A percentile compares a stretch with the other conserved stretches of the same genome.
Evolutionary conservation across 2,888 invertebrate genomes (phyloP).

Genomic region (Doris montereyensis): DNA sequence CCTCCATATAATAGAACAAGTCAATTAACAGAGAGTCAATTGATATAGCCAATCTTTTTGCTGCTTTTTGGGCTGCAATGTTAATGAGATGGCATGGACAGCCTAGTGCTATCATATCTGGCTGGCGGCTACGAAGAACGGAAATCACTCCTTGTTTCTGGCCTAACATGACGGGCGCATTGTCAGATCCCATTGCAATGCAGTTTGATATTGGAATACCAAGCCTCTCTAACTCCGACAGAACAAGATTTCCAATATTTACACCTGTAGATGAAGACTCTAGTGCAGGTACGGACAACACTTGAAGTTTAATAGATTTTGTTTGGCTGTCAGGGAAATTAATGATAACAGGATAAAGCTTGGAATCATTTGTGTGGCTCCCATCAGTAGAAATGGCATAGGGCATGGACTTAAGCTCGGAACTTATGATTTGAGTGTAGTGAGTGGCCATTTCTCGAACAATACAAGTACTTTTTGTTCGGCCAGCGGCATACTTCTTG

Average conservation of each 20-base stretch:
- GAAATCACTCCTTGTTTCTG: not conserved
- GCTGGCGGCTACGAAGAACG: not conserved
- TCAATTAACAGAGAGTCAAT: no score
- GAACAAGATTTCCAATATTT: no score
- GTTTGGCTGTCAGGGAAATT: not conserved
- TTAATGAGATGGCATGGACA: no score
- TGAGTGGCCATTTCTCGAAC: not conserved
- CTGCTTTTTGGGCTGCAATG: not conserved
- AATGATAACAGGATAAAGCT: slow-evolving; percentile 13
- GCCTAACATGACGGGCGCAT: no score
- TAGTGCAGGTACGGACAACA: slow-evolving; percentile 2
- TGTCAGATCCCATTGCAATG: no score
- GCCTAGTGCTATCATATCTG: not conserved
- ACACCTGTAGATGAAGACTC: slow-evolving; percentile 7
- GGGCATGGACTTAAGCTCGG: not conserved
- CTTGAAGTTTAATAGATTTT: not conserved
- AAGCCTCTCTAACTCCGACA: no score
- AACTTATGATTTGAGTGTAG: not conserved
- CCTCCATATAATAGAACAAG: no score
- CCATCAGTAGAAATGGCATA: not conserved
- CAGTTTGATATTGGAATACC: no score
- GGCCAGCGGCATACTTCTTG: not conserved
- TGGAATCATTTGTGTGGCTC: slow-evolving; percentile 7
- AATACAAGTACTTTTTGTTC: slow-evolving; percentile 13
- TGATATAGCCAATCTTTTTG: not conserved